Evolutionary conservation across 2,113 vertebrate species (phyloP).

Genomic region (Larimichthys polyactis): DNA sequence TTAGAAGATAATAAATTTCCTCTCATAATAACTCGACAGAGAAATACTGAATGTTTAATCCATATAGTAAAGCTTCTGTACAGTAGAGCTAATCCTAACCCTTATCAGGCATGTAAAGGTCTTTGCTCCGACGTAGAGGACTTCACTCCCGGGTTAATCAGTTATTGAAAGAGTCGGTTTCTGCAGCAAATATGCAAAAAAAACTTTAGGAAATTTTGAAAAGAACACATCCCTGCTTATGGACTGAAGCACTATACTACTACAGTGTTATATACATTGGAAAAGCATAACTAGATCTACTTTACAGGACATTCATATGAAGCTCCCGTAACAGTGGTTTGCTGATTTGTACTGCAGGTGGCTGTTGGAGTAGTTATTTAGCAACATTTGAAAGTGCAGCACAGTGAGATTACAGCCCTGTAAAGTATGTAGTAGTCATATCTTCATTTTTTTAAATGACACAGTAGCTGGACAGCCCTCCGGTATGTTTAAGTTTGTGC

Average conservation of each 20-base stretch:
- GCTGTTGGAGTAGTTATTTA: not conserved
- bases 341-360: constrained; percentile 14
- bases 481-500: constrained; percentile 6
- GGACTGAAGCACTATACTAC: not conserved
- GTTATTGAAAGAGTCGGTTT: not conserved
- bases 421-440: constrained; percentile 17
- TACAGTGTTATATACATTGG: not conserved
- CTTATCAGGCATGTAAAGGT: constrained; percentile 2
- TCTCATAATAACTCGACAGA: not conserved
- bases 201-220: not conserved
- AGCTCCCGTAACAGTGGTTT: not conserved
- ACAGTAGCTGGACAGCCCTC: not conserved
- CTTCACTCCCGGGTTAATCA: constrained; percentile 9
- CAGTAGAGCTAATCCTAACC: not conserved
- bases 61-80: not conserved
- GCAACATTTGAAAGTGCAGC: constrained; percentile 5
- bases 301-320: not conserved
- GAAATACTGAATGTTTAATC: not conserved
- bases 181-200: not conserved
- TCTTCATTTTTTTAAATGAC: constrained; percentile 19
- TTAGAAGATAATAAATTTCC: not conserved
- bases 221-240: not conserved
- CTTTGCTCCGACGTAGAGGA: constrained; percentile 9
- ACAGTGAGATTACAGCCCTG: not conserved
- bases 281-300: not conserved